Evolutionary conservation across 2,888 invertebrate species (phyloP).

Genomic region (Lochmaea capreae): DNA sequence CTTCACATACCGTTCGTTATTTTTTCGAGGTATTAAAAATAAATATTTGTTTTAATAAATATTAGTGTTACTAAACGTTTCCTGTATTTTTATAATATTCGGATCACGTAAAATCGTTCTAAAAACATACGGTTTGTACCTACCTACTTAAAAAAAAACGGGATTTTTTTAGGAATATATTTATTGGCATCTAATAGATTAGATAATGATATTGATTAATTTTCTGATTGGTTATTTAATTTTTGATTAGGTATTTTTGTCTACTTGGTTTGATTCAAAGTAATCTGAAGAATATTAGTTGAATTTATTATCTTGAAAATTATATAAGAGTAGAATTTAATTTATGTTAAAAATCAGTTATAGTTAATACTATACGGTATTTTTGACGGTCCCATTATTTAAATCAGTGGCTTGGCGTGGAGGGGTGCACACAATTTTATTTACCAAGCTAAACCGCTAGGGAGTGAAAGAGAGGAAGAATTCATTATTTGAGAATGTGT

Average conservation of each 20-base stretch:
- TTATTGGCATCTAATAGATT: neutral
- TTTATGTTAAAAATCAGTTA: no score
- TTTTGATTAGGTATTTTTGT: neutral
- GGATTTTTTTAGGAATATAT: neutral
- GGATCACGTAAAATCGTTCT: neutral
- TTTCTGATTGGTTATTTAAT: neutral
- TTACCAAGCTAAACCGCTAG: no score
- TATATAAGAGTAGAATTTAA: no score
- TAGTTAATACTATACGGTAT: no score
- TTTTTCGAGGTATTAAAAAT: constrained; percentile 7
- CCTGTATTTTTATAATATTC: neutral
- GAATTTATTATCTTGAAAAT: no score
- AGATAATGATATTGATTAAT: constrained; percentile 3
- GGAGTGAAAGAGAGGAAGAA: no score
- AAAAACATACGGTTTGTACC: neutral
- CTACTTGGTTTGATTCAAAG: neutral
- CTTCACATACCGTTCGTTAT: neutral
- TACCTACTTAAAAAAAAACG: neutral
- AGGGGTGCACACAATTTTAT: no score
- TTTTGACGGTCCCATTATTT: no score
- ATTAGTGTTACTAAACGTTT: neutral
- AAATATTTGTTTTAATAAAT: constrained; percentile 1
- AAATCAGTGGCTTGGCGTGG: no score
- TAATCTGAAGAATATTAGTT: no score
- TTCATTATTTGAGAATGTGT: no score